A percentile compares a stretch with the other conserved stretches of the same genome.
These are phyloP conservation scores for Tokudaia muenninki DNA, from an alignment of 2,797 vertebrate species.

Conservation along the genomic window DNA sequence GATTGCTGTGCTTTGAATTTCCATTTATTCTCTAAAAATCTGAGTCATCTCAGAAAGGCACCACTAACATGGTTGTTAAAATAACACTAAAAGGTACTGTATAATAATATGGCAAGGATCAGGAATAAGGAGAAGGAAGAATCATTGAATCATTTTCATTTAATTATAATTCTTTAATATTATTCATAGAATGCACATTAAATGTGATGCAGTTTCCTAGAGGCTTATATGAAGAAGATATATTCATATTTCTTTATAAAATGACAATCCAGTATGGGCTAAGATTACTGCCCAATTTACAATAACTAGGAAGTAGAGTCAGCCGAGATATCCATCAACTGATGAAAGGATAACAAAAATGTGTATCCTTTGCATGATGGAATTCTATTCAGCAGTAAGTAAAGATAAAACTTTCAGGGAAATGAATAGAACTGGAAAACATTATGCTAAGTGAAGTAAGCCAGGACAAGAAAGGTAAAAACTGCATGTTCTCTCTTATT, in stretches of 20 bases:
- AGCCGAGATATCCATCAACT: not conserved
- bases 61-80: conserved; percentile 54
- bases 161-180: conserved; percentile 54
- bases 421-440: not conserved
- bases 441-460: not conserved
- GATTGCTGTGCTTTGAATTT: conserved; percentile 74
- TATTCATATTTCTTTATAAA: not conserved
- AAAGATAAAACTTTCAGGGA: not conserved
- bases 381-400: not conserved
- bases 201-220: conserved; percentile 32
- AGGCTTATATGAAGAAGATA: not conserved
- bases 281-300: not conserved
- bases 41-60: conserved; percentile 63
- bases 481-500: not conserved
- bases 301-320: not conserved
- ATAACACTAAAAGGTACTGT: conserved; percentile 41
- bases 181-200: conserved; percentile 19
- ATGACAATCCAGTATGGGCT: not conserved
- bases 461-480: not conserved
- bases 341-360: not conserved
- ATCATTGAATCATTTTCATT: conserved; percentile 19
- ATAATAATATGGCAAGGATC: conserved; percentile 37
- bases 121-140: not conserved
- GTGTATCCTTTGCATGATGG: not conserved
- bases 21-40: conserved; percentile 69